Evolutionary conservation across 53 echinoderm and acorn worm species (phyloP).

Genomic region (Paracentrotus lividus): DNA sequence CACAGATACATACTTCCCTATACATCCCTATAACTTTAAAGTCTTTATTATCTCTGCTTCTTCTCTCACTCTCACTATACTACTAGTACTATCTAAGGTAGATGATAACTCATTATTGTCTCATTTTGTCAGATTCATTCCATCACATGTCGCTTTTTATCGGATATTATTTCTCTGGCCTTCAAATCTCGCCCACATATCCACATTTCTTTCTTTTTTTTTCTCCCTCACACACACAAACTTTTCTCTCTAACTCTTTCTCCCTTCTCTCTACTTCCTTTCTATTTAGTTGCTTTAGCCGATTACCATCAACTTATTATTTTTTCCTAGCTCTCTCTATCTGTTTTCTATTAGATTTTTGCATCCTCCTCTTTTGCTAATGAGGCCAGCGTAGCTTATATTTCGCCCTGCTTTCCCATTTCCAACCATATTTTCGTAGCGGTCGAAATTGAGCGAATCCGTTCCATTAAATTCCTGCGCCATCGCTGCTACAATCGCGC

Average conservation of each 20-base stretch:
- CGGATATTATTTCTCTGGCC: not conserved
- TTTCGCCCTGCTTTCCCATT: slow-evolving; percentile 11
- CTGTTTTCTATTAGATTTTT: not conserved
- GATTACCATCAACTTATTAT: not conserved
- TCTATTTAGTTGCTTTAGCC: not conserved
- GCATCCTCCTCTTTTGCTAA: slow-evolving; percentile 3
- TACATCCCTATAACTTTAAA: not conserved
- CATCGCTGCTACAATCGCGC: slow-evolving; percentile 27
- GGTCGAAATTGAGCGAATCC: slow-evolving; percentile 62
- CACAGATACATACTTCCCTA: not conserved
- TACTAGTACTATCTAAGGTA: not conserved
- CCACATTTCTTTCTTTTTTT: not conserved
- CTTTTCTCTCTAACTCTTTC: not conserved
- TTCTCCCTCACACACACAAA: not conserved
- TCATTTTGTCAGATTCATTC: not conserved
- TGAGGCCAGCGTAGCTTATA: slow-evolving; percentile 31
- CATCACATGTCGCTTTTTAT: not conserved
- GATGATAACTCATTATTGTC: not conserved
- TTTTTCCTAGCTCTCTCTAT: not conserved
- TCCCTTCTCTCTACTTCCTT: not conserved
- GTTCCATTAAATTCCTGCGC: slow-evolving; percentile 67
- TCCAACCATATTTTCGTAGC: slow-evolving; percentile 50
- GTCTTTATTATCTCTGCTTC: not conserved
- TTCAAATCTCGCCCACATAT: not conserved
- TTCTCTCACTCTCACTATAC: not conserved